Evolutionary conservation across 30 jellyfish, hydroid and myxozoan genomes (phyloP), one percentile per base, ranked within the genome.

Genomic region (Aurelia aurita): DNA sequence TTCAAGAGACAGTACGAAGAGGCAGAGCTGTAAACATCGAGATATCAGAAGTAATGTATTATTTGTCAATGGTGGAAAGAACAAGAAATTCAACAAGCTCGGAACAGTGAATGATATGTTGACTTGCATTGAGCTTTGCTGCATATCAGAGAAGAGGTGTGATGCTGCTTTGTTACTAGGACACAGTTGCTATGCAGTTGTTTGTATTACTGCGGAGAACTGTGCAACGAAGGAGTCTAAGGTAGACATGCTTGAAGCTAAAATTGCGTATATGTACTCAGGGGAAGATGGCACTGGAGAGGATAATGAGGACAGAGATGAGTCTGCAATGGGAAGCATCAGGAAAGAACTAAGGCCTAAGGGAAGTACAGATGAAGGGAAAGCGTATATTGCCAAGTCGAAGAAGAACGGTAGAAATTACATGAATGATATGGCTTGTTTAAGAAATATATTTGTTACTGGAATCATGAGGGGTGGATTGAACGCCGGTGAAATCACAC

Each of bases 91-190:
- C 61, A 34, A 63, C 43, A 91, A 84, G 55, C 80, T 58, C 18
- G 97, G 96, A 21, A 45, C 14, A 15, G 87, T 82, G 2, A 29
- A 53, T 21, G 81, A 82, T 35, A 64, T 80, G 60, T 20, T 65
- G 13, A 61, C 67, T 14, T 94, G 99, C 87, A 74, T 88, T 15
- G 82, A 80, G 46, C 72, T 32, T 20, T 94, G 99, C 55, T 94
- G 99, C 73, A 66, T 51, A 27, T 62, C 87, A 49, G 82, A 61
- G 3, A 85, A 51, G 43, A n/a, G 54, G 3, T 94, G 99, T 43
- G 97, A 94, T 58, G 84, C 94, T 13, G 99, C 95, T 13, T 74
- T 89, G 44, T 63, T 94, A 74, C 49, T 89, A 35, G 77, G 70
- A 28, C 39, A 63, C 47, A 59, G 25, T 16, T 94, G 99, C 73